Base-by-base conservation (phyloP, 2,113 vertebrate species). In the Symphodus melops region DNA sequence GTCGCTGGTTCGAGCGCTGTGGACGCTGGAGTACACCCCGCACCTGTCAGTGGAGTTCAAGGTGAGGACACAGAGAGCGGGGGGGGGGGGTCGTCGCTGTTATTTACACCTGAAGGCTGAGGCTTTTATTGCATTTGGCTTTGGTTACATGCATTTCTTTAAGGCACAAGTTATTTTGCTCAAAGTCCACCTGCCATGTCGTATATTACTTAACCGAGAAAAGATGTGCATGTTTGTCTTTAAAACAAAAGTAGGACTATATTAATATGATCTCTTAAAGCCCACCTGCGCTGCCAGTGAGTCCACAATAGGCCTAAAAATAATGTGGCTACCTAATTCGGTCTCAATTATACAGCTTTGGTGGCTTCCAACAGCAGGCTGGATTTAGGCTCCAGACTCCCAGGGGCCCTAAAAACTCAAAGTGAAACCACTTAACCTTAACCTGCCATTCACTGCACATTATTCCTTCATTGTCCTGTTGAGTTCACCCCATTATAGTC, bases 41-140 rank as follows among this genome's bases (percentile, higher is more conserved):
- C 95, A 96, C 88, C 94, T 98, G 80, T 98, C 97, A 0, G 96
- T 95, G 0, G 96, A 97, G 68, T 98, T 98, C 90, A 98, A 98
- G 97, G 97, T 98, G 93, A 91, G 93, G 54, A 51, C 51, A 13
- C 23, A 9, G 42, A 20, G 20, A 13, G 3, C 14, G 2, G 8
- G 8, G 46, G 33, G 6, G n/a, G n/a, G n/a, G n/a, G n/a, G n/a
- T n/a, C n/a, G n/a, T n/a, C n/a, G n/a, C n/a, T 49, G 36, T 4
- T 58, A 6, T 16, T 36, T 10, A 41, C 39, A 2, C 8, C 28
- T 9, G 1, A 41, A 41, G 39, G 39, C 11, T 41, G 39, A 41
- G 10, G 8, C 39, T 41, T 41, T 9, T 41, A 10, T 9, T 41
- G 8, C 3, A 8, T 41, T 41, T 41, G 10, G 1, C 1, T 9